A percentile compares a stretch with the other conserved stretches of the same genome.
phyloP scores from a whole-genome alignment of 2,888 invertebrate species.

The Chloromyia formosa region DNA sequence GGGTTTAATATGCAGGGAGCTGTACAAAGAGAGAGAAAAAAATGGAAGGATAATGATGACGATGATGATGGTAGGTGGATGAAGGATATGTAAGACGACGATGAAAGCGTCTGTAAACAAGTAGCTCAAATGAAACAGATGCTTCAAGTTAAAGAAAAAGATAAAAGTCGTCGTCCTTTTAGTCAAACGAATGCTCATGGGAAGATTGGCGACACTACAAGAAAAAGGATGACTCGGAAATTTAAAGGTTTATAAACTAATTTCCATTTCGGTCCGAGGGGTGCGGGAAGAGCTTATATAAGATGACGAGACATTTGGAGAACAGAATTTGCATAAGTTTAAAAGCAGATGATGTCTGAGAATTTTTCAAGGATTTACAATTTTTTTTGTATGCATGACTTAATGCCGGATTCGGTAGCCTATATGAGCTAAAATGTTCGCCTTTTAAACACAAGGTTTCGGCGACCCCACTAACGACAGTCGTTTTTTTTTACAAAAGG shows the following conservation, averaged over 20 bases:
- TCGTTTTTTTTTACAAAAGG: too few relatives aligned
- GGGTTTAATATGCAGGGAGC: not conserved
- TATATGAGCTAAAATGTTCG: too few relatives aligned
- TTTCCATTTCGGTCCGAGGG: slow-evolving; percentile 5
- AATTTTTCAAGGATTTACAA: too few relatives aligned
- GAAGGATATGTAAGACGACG: not conserved
- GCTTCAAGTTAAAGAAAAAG: not conserved
- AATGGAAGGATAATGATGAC: not conserved
- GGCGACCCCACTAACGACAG: too few relatives aligned
- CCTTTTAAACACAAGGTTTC: too few relatives aligned
- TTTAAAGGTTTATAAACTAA: slow-evolving; percentile 39
- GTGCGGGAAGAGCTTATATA: too few relatives aligned
- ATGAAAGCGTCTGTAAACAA: not conserved
- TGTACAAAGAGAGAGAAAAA: not conserved
- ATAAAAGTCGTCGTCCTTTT: slow-evolving; percentile 9
- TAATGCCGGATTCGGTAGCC: too few relatives aligned
- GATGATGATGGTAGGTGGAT: not conserved
- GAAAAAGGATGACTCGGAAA: slow-evolving; percentile 37
- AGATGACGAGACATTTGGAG: too few relatives aligned
- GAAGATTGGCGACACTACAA: slow-evolving; percentile 5
- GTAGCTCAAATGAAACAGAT: slow-evolving; percentile 7
- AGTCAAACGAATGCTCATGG: slow-evolving; percentile 12
- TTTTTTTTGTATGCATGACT: too few relatives aligned
- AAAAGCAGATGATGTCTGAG: too few relatives aligned
- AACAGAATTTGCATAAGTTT: too few relatives aligned